Evolutionary conservation across 2,113 vertebrate genomes (phyloP).

Genomic region (Esox niger): DNA sequence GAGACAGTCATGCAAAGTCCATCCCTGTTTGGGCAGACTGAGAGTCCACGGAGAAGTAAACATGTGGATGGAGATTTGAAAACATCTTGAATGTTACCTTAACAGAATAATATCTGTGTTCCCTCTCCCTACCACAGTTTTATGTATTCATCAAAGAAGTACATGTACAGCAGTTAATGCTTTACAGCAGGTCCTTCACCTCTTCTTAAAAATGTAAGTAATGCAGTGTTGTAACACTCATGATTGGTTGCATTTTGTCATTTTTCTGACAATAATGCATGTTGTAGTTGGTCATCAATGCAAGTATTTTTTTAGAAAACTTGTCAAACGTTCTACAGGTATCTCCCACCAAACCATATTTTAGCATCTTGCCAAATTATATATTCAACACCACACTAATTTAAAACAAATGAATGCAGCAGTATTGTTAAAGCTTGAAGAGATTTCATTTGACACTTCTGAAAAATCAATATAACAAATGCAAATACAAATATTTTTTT

Average conservation of each 20-base stretch:
- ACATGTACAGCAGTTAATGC: not conserved
- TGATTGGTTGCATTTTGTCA: no score
- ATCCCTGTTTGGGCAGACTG: not conserved
- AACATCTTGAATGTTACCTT: not conserved
- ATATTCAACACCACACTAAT: slow-evolving; percentile 1
- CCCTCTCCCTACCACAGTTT: no score
- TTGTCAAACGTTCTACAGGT: not conserved
- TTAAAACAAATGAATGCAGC: slow-evolving; percentile 22
- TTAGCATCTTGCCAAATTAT: slow-evolving; percentile 1
- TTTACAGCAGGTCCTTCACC: not conserved
- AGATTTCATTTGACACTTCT: not conserved
- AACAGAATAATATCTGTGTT: not conserved
- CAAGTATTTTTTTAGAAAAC: not conserved
- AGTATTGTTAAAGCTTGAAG: not conserved
- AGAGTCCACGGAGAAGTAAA: slow-evolving; percentile 2
- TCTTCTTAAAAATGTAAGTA: not conserved
- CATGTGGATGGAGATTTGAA: not conserved
- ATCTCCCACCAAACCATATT: not conserved
- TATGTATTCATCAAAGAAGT: no score
- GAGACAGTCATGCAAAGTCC: slow-evolving; percentile 41
- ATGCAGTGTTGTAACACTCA: no score
- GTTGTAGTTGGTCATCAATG: slow-evolving; percentile 1
- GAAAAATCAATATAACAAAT: not conserved
- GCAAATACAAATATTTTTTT: not conserved
- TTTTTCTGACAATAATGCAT: not conserved